These are phyloP conservation scores for Sebastes glaucus DNA, from an alignment of 2,797 vertebrate genomes.

Conservation along the genomic window DNA sequence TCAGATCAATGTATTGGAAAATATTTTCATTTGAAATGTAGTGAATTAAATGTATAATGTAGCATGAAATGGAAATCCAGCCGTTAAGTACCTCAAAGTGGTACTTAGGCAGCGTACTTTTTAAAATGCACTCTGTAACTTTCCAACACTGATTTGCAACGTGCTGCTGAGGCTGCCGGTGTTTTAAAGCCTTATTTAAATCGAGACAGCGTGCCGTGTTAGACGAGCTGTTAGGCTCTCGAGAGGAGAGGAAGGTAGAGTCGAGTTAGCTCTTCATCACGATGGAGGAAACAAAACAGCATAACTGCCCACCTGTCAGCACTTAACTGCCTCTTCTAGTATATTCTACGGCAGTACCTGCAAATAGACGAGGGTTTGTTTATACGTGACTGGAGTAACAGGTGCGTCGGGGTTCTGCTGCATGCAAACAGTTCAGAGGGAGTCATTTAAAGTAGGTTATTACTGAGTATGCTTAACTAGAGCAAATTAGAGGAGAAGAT, in stretches of 20 bases:
- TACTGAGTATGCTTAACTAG: background rate
- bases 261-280: constrained; percentile 1
- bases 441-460: background rate
- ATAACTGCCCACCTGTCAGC: constrained; percentile 41
- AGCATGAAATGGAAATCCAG: background rate
- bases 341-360: background rate
- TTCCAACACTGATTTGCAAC: background rate
- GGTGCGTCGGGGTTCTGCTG: constrained; percentile 4
- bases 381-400: constrained; percentile 20
- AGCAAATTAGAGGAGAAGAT: background rate
- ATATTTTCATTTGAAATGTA: background rate
- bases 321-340: constrained; percentile 13
- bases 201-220: background rate
- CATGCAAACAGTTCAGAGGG: background rate
- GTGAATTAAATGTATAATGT: background rate
- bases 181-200: constrained; percentile 3
- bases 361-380: constrained; percentile 2
- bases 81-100: background rate
- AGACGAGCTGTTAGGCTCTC: background rate
- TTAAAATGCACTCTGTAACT: background rate
- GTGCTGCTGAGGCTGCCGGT: background rate
- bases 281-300: constrained; percentile 30
- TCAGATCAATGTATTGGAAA: background rate
- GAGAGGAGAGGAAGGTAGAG: constrained; percentile 1
- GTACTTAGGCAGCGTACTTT: background rate